phyloP scores from a whole-genome alignment of 2,797 vertebrate species.

The Mus spretus region DNA sequence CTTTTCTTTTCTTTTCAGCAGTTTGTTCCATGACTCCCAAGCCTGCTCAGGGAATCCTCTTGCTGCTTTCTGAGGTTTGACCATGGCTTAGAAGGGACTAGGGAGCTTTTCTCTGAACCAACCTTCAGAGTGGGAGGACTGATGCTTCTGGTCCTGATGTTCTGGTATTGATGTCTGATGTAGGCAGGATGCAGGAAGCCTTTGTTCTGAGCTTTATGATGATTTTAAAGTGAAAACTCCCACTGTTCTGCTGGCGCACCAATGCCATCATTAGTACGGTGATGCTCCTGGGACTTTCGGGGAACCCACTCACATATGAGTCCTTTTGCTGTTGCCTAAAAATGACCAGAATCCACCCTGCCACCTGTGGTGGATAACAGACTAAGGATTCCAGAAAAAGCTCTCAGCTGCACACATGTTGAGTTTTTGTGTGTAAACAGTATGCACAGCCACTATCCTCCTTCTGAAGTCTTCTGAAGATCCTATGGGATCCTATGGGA shows the following conservation, averaged over 20 bases:
- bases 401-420: background rate
- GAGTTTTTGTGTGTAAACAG: background rate
- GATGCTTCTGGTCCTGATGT: background rate
- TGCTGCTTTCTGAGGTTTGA: background rate
- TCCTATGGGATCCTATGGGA: background rate
- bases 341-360: slow-evolving; percentile 33
- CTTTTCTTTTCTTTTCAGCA: background rate
- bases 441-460: background rate
- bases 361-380: slow-evolving; percentile 34
- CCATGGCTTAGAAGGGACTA: background rate
- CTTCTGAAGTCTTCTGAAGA: background rate
- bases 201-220: slow-evolving; percentile 49
- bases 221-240: slow-evolving; percentile 30
- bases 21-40: slow-evolving; percentile 43
- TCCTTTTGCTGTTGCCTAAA: slow-evolving; percentile 69
- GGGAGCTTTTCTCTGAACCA: background rate
- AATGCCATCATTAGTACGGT: background rate
- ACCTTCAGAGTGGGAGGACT: background rate
- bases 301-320: background rate
- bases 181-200: slow-evolving; percentile 42
- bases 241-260: background rate
- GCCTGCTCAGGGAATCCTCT: background rate
- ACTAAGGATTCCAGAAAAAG: background rate
- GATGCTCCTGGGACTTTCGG: slow-evolving; percentile 5
- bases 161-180: background rate